Percentiles rank a stretch among this genome's conserved stretches.
Evolutionary conservation across 2,888 invertebrate species (phyloP).

Genomic region (Hanleya hanleyi): DNA sequence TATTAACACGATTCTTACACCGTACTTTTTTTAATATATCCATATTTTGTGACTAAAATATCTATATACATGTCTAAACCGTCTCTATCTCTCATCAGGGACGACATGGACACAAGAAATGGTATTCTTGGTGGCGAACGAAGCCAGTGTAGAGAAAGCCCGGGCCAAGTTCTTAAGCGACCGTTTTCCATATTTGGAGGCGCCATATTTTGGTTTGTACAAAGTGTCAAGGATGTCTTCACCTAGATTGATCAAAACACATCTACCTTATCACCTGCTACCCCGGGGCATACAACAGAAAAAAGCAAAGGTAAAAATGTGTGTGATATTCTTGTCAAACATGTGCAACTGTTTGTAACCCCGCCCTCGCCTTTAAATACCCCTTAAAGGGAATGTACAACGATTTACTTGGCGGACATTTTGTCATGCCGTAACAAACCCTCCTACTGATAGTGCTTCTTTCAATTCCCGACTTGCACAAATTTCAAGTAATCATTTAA

Average conservation of each 20-base stretch:
- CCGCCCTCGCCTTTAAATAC: no score
- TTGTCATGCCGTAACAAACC: no score
- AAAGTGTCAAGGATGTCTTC: slow-evolving; percentile 59
- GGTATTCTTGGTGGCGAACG: slow-evolving; percentile 89
- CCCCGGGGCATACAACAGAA: slow-evolving; percentile 67
- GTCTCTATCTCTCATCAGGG: no score
- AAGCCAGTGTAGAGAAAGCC: slow-evolving; percentile 85
- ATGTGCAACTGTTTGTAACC: not conserved
- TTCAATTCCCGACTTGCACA: no score
- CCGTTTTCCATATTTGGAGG: slow-evolving; percentile 85
- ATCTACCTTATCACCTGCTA: slow-evolving; percentile 62
- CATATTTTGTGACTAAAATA: no score
- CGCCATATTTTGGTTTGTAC: slow-evolving; percentile 54
- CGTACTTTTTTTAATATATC: no score
- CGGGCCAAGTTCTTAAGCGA: slow-evolving; percentile 76
- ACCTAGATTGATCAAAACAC: slow-evolving; percentile 66
- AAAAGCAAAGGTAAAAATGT: slow-evolving; percentile 55
- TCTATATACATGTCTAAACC: no score
- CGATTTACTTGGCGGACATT: no score
- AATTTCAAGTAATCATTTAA: no score
- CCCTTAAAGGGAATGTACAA: no score
- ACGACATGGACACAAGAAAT: slow-evolving; percentile 97
- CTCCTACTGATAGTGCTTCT: no score
- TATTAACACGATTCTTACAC: no score
- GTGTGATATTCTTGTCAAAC: not conserved